These are phyloP conservation scores for Crypturellus undulatus DNA, from an alignment of 2,113 vertebrate genomes.

Conservation along the genomic window DNA sequence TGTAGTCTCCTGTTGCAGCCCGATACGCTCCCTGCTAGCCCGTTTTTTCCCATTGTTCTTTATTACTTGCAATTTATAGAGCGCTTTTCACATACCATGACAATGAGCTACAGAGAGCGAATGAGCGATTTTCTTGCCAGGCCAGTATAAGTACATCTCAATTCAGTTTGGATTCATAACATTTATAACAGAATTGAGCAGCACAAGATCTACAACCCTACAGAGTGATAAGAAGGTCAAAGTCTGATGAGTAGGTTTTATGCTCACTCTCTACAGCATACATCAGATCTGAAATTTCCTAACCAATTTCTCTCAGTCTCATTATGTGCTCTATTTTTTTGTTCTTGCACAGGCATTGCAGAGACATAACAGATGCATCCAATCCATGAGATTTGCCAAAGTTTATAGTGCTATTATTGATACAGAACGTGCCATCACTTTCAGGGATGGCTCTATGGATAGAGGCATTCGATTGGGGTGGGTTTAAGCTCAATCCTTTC, in stretches of 20 bases:
- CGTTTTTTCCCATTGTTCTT: not conserved
- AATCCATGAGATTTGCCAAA: not conserved
- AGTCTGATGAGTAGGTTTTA: not conserved
- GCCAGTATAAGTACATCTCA: not conserved
- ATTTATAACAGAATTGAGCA: not conserved
- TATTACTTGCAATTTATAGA: not conserved
- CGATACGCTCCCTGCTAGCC: not conserved
- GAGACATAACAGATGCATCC: not conserved
- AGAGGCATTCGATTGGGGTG: not conserved
- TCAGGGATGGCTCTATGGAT: not conserved
- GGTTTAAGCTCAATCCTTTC: not conserved
- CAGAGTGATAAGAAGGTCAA: not conserved
- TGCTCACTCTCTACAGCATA: not conserved
- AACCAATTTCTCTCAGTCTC: not conserved
- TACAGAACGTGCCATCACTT: not conserved
- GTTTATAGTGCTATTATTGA: not conserved
- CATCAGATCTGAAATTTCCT: not conserved
- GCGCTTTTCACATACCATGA: not conserved
- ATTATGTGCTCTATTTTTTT: not conserved
- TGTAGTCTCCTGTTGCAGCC: not conserved
- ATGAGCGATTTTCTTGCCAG: not conserved
- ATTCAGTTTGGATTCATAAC: not conserved
- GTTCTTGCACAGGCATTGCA: not conserved
- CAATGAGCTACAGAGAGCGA: not conserved
- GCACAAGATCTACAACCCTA: not conserved